A percentile compares a stretch with the other conserved stretches of the same genome.
phyloP scores from a whole-genome alignment of 2,113 vertebrate species.

The Ursus arctos region DNA sequence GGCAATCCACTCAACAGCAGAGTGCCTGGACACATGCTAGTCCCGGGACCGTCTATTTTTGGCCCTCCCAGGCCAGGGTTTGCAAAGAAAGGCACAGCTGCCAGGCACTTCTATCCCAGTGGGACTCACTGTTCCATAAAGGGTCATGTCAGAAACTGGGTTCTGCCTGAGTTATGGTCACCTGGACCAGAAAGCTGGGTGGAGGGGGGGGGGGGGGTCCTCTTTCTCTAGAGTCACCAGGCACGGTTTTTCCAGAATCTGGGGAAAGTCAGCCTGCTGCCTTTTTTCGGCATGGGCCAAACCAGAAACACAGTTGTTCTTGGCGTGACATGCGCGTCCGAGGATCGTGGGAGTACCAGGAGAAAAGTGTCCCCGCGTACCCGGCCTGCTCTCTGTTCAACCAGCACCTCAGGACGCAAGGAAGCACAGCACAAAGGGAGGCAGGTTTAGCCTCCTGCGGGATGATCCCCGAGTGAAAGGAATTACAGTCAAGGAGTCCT shows the following conservation, averaged over 20 bases:
- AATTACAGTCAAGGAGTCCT: background rate
- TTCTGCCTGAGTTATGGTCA: constrained; percentile 10
- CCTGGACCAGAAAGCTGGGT: background rate
- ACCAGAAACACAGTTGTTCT: constrained; percentile 15
- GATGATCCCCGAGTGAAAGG: background rate
- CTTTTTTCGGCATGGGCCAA: background rate
- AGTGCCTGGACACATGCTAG: background rate
- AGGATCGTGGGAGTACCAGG: background rate
- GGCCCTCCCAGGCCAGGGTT: constrained; percentile 7
- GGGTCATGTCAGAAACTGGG: background rate
- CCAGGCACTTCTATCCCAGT: background rate
- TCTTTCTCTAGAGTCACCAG: background rate
- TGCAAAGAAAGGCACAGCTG: constrained; percentile 63
- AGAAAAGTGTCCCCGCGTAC: background rate
- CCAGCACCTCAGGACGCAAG: background rate
- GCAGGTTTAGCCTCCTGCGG: background rate
- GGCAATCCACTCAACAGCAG: background rate
- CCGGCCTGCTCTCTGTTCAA: background rate
- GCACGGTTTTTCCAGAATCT: background rate
- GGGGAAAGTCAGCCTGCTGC: constrained; percentile 56
- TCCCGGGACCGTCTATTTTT: constrained; percentile 50
- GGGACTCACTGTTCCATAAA: constrained; percentile 27
- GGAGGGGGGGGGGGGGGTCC: background rate
- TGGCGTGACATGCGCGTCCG: background rate
- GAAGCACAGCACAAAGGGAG: background rate